Conservation (phyloP, 1,140 invertebrate species). For the Apis laboriosa region DNA sequence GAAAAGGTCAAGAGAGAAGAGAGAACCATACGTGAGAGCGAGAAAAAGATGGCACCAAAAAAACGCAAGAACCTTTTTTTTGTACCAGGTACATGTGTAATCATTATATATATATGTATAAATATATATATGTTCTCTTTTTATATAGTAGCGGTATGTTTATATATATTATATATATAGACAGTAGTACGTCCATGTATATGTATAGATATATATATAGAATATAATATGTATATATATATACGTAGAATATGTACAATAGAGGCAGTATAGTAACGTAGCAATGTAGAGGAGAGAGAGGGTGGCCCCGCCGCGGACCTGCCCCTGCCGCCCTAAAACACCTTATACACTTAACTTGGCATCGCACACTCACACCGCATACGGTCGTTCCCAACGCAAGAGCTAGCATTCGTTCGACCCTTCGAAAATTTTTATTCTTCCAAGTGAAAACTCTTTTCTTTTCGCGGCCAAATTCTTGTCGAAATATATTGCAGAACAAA, state of each 20-base stretch:
- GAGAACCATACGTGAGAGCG: slow-evolving; percentile 84
- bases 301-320: slow-evolving; percentile 76
- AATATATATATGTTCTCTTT: slow-evolving; percentile 54
- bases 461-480: too few species aligned
- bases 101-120: slow-evolving; percentile 67
- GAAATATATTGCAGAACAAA: too few species aligned
- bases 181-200: slow-evolving; percentile 69
- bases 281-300: slow-evolving; percentile 79
- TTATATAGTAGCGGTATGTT: slow-evolving; percentile 62
- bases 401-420: slow-evolving; percentile 62
- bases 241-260: slow-evolving; percentile 77
- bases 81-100: slow-evolving; percentile 68
- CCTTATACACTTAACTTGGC: slow-evolving; percentile 71
- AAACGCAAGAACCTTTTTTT: slow-evolving; percentile 73
- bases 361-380: slow-evolving; percentile 70
- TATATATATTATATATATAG: slow-evolving; percentile 69
- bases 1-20: slow-evolving; percentile 84
- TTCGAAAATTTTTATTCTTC: slow-evolving; percentile 33
- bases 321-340: slow-evolving; percentile 75
- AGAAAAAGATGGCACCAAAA: slow-evolving; percentile 81
- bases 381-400: slow-evolving; percentile 68
- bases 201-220: slow-evolving; percentile 70
- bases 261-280: slow-evolving; percentile 78
- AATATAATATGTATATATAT: slow-evolving; percentile 76
- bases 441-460: slow-evolving; percentile 11